A percentile compares a stretch with the other conserved stretches of the same genome.
phyloP scores from a whole-genome alignment of 2,888 invertebrate genomes.

The Chloroclystis v-ata region DNA sequence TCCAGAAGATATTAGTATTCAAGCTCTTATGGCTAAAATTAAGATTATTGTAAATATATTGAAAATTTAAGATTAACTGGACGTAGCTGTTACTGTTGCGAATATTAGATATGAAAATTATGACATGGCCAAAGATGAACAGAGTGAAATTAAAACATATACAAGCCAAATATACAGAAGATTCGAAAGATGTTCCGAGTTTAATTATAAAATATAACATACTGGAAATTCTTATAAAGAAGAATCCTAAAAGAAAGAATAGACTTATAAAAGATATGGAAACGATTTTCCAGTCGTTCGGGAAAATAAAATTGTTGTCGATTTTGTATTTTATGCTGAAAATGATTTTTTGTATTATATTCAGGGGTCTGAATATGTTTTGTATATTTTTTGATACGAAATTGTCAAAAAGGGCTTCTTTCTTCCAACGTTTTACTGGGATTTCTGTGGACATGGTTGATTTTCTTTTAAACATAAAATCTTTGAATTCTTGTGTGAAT shows the following conservation, averaged over 20 bases:
- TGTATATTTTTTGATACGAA: background rate
- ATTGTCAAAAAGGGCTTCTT: background rate
- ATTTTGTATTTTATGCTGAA: background rate
- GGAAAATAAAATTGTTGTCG: background rate
- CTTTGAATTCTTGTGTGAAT: too few species aligned
- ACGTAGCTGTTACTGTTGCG: background rate
- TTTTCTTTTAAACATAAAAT: too few species aligned
- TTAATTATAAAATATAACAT: background rate
- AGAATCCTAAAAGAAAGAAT: background rate
- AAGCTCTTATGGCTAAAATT: background rate
- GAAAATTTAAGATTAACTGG: background rate
- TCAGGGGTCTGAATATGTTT: background rate
- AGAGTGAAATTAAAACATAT: background rate
- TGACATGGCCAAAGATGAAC: background rate
- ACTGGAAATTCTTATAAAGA: background rate
- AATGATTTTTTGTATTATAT: background rate
- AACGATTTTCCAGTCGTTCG: background rate
- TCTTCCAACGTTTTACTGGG: background rate
- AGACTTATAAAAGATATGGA: background rate
- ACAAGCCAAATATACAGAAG: background rate
- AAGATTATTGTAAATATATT: background rate
- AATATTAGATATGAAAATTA: background rate
- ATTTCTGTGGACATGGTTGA: background rate
- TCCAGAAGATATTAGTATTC: background rate
- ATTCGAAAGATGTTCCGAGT: background rate